phyloP scores from a whole-genome alignment of 1,140 invertebrate species.

The Lepidurus arcticus region DNA sequence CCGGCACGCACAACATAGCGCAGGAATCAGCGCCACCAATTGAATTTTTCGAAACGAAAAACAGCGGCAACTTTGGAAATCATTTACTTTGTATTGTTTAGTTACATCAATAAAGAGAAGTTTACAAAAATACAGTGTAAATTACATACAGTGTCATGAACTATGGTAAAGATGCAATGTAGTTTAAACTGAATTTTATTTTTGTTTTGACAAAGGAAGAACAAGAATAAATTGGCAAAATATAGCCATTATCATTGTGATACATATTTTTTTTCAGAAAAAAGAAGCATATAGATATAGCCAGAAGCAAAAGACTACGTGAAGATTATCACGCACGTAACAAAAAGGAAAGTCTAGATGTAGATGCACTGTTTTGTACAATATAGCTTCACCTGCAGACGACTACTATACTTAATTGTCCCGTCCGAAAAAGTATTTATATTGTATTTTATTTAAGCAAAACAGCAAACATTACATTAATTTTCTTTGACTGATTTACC shows the following conservation, averaged over 20 bases:
- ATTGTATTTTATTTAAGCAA: too few species aligned
- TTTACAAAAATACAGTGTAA: not conserved
- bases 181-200: not conserved
- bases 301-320: not conserved
- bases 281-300: not conserved
- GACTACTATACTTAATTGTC: too few species aligned
- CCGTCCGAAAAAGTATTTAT: too few species aligned
- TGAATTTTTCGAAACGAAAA: not conserved
- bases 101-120: not conserved
- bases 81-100: slow-evolving; percentile 4
- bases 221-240: not conserved
- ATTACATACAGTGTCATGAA: not conserved
- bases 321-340: not conserved
- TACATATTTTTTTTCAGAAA: not conserved
- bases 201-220: not conserved
- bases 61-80: not conserved
- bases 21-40: slow-evolving; percentile 8
- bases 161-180: not conserved
- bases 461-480: too few species aligned
- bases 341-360: not conserved
- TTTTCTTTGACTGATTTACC: too few species aligned
- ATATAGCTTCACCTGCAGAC: too few species aligned
- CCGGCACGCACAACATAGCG: not conserved
- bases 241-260: not conserved
- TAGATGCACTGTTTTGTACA: not conserved